Conservation (phyloP, 2,113 vertebrate genomes). For the Hydrolagus affinis region DNA sequence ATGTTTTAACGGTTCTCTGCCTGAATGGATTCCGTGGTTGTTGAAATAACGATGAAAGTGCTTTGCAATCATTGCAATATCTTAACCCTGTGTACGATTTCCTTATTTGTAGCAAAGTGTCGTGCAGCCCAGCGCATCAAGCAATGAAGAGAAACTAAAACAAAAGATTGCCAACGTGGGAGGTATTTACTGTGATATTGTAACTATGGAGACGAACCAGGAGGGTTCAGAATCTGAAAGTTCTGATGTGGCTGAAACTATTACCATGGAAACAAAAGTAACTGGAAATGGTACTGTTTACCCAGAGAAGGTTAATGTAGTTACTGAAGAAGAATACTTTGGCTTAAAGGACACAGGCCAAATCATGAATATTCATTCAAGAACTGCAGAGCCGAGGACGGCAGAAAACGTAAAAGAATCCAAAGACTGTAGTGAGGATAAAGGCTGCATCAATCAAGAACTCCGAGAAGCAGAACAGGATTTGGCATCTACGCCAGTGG, state of each 20-base stretch:
- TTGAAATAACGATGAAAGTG: background rate
- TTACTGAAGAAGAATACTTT: background rate
- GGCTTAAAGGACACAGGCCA: background rate
- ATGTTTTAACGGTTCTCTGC: background rate
- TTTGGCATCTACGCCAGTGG: background rate
- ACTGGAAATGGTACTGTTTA: slow-evolving; percentile 36
- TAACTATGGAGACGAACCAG: slow-evolving; percentile 63
- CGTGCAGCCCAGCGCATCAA: background rate
- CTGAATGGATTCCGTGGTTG: background rate
- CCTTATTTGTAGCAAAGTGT: background rate
- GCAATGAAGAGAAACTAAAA: slow-evolving; percentile 5
- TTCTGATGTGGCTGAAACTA: slow-evolving; percentile 46
- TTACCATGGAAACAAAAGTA: slow-evolving; percentile 43
- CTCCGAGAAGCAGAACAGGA: background rate
- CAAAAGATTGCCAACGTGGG: background rate
- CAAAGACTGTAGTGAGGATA: background rate
- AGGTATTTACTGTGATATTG: slow-evolving; percentile 39
- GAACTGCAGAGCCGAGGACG: background rate
- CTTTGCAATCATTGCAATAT: background rate
- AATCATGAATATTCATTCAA: background rate
- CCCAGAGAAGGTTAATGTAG: background rate
- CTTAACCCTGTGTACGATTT: background rate
- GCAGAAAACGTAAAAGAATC: background rate
- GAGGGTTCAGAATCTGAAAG: slow-evolving; percentile 47
- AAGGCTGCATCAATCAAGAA: background rate